phyloP scores from a whole-genome alignment of 1,140 invertebrate genomes.

The Drosophila simulans region DNA sequence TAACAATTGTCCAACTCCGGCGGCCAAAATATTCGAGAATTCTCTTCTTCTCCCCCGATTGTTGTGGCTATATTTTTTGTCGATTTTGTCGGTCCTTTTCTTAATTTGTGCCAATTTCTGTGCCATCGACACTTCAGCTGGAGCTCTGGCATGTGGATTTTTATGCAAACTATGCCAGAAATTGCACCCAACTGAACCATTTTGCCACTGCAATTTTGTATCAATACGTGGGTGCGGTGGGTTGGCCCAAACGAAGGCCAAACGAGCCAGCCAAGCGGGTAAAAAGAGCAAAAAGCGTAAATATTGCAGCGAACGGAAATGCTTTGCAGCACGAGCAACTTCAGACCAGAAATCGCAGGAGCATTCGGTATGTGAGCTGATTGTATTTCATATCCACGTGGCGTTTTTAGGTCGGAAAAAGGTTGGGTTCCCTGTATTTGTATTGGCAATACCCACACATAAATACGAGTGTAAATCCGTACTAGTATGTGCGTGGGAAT shows the following conservation, averaged over 20 bases:
- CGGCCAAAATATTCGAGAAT: slow-evolving; percentile 36
- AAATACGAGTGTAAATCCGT: slow-evolving; percentile 39
- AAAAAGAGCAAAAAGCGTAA: slow-evolving; percentile 44
- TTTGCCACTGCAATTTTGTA: slow-evolving; percentile 60
- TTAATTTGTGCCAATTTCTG: slow-evolving; percentile 66
- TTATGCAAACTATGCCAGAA: slow-evolving; percentile 66
- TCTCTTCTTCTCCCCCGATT: slow-evolving; percentile 5
- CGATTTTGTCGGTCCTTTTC: slow-evolving; percentile 26
- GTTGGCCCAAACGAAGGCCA: slow-evolving; percentile 38
- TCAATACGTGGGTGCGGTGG: slow-evolving; percentile 28
- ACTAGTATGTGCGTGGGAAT: slow-evolving; percentile 24
- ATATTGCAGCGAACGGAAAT: slow-evolving; percentile 47
- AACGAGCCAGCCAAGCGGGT: slow-evolving; percentile 20
- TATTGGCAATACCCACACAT: slow-evolving; percentile 4
- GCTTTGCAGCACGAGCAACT: slow-evolving; percentile 29
- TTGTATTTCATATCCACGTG: slow-evolving; percentile 50
- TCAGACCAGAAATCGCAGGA: slow-evolving; percentile 26
- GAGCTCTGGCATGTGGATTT: slow-evolving; percentile 53
- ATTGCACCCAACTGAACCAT: slow-evolving; percentile 65
- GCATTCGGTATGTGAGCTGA: slow-evolving; percentile 35
- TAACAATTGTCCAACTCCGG: slow-evolving; percentile 45
- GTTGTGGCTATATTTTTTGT: slow-evolving; percentile 25
- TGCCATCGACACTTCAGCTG: slow-evolving; percentile 47
- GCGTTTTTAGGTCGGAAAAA: slow-evolving; percentile 30
- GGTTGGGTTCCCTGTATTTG: slow-evolving; percentile 7